phyloP scores from a whole-genome alignment of 1,140 invertebrate species.

The Nomia melanderi region DNA sequence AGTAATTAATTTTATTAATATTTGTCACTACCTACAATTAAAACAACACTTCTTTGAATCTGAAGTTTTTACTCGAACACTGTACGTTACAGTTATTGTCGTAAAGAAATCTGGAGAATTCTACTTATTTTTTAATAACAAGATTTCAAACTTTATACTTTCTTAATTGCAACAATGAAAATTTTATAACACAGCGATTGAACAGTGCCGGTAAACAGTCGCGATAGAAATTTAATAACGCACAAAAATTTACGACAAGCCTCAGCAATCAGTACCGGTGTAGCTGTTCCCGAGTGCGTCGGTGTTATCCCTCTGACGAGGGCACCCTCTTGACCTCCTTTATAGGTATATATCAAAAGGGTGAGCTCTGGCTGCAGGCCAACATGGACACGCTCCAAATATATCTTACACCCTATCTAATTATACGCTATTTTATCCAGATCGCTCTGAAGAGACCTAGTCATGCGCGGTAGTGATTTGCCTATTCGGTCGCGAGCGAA shows the following conservation, averaged over 20 bases:
- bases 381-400: constrained; percentile 79
- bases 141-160: no score
- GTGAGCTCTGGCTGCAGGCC: constrained; percentile 74
- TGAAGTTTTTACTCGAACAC: no score
- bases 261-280: constrained; percentile 4
- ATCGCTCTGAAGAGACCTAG: constrained; percentile 73
- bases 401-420: constrained; percentile 80
- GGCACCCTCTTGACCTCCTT: constrained; percentile 67
- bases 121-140: no score
- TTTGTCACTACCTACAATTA: no score
- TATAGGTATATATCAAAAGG: constrained; percentile 64
- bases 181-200: no score
- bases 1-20: no score
- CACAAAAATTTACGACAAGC: constrained; percentile 9
- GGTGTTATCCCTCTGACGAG: constrained; percentile 58
- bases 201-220: no score
- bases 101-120: no score
- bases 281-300: not conserved
- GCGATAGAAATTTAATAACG: not conserved
- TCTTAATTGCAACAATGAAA: no score
- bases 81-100: no score
- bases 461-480: constrained; percentile 75
- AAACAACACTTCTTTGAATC: no score
- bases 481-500: constrained; percentile 66
- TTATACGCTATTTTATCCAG: constrained; percentile 78